A percentile compares a stretch with the other conserved stretches of the same genome.
phyloP scores from a whole-genome alignment of 2,888 invertebrate genomes.

The Drosophila falleni region DNA sequence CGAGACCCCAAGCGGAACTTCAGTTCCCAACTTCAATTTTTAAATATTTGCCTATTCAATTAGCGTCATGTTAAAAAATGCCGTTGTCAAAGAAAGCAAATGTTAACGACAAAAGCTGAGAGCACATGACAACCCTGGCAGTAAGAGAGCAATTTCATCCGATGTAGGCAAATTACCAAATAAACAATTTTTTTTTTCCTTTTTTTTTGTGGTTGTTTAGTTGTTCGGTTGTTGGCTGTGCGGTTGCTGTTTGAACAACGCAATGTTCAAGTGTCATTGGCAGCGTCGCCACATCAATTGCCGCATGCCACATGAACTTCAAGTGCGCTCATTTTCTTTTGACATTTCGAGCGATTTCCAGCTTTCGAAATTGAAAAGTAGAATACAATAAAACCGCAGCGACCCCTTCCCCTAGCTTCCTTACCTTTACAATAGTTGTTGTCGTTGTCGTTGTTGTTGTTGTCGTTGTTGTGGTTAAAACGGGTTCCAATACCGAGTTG shows the following conservation, averaged over 20 bases:
- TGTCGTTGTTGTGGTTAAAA: constrained; percentile 31
- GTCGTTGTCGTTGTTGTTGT: constrained; percentile 6
- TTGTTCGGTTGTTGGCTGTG: neutral
- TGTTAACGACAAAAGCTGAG: constrained; percentile 14
- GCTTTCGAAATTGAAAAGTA: constrained; percentile 76
- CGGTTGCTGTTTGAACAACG: constrained; percentile 35
- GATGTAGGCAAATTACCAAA: constrained; percentile 40
- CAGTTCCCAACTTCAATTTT: constrained; percentile 35
- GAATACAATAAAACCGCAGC: constrained; percentile 54
- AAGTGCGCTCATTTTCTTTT: constrained; percentile 75
- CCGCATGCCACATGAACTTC: constrained; percentile 66
- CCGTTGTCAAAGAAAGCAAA: constrained; percentile 54
- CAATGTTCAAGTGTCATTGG: constrained; percentile 51
- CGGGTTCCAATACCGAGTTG: constrained; percentile 64
- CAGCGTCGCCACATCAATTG: constrained; percentile 36
- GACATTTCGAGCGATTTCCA: constrained; percentile 74
- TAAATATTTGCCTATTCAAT: constrained; percentile 75
- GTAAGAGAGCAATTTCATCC: constrained; percentile 31
- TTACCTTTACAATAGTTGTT: constrained; percentile 8
- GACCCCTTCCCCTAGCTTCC: neutral
- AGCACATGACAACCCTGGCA: constrained; percentile 40
- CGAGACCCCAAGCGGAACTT: constrained; percentile 52
- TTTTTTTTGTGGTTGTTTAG: constrained; percentile 21
- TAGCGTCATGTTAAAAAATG: constrained; percentile 70
- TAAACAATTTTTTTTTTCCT: constrained; percentile 30